Evolutionary conservation across 2,797 vertebrate genomes (phyloP), one percentile per base, ranked within the genome.

Genomic region (Lutra lutra): DNA sequence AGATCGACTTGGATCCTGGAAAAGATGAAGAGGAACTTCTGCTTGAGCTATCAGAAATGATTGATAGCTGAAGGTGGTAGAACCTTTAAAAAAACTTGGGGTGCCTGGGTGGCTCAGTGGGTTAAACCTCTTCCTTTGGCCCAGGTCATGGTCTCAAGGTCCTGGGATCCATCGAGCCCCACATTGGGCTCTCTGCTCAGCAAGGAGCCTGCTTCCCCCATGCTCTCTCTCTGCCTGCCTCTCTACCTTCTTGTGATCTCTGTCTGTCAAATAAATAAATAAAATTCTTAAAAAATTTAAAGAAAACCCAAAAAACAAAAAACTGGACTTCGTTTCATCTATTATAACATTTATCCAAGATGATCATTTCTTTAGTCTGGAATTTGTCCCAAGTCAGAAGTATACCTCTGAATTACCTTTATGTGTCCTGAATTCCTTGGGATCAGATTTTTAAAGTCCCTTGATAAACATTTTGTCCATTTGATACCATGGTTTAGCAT

Each of bases 11-110:
- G 93, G 99, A 99, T 95, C 99, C 99, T 0, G 99, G 98, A 38
- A 99, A 99, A 7, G 99, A 99, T 29, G 99, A 99, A 94, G 99
- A 99, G 5, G 99, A 99, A 66, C 99, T 99, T 66, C 98, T 99
- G n/a, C 98, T 99, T 94, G 99, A 99, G 97, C 98, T 99, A 0
- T 99, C 99, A 0, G 99, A 99, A 96, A 99, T 99, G 99, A 99
- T 99, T 38, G 99, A 99, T 93, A 99, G 98, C 96, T 99, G 99
- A 99, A 97, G 92, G 51, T 48, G 83, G 75, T 40, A 66, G 79
- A 48, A 77, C 29, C 54, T 35, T 89, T 77, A 25, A 21, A 73
- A 78, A 72, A 86, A 62, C 88, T 64, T 51, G 48, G 48, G 46
- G 15, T 15, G 5, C 48, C 48, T 51, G 15, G 48, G 48, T 51